phyloP scores from a whole-genome alignment of 2,888 invertebrate genomes.

The Nephrotoma appendiculata region DNA sequence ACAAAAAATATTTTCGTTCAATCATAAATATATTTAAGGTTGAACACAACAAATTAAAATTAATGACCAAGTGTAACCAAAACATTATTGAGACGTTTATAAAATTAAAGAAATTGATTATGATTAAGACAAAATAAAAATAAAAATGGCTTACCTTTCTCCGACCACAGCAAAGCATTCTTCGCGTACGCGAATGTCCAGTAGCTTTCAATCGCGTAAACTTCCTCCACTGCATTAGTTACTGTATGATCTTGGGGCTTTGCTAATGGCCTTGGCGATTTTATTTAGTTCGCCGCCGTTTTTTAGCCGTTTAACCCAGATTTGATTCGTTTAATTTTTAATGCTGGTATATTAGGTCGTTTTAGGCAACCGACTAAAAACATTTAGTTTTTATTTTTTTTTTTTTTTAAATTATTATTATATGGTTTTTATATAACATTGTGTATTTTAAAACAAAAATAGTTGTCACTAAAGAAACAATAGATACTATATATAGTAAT shows the following conservation, averaged over 20 bases:
- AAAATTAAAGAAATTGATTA: not conserved
- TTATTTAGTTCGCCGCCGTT: constrained; percentile 8
- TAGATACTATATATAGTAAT: not conserved
- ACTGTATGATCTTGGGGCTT: not conserved
- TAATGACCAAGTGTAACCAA: not conserved
- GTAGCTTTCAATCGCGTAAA: constrained; percentile 63
- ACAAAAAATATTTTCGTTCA: not conserved
- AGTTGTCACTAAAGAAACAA: not conserved
- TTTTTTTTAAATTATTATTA: not conserved
- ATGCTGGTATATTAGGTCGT: not conserved
- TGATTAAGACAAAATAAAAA: not conserved
- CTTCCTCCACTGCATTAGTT: constrained; percentile 67
- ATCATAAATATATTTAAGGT: not conserved
- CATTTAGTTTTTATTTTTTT: not conserved
- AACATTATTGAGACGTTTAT: not conserved
- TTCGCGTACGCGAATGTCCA: constrained; percentile 63
- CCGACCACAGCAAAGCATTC: constrained; percentile 91
- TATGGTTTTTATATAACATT: not conserved
- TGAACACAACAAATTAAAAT: not conserved
- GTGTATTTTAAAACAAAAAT: not conserved
- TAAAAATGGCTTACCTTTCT: constrained; percentile 56
- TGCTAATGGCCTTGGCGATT: constrained; percentile 5
- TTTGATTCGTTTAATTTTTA: not conserved
- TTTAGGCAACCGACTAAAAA: not conserved
- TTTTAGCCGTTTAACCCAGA: constrained; percentile 1